Evolutionary conservation across 2,113 vertebrate species (phyloP), one percentile per base, ranked within the genome.

Genomic region (Taxidea taxus): DNA sequence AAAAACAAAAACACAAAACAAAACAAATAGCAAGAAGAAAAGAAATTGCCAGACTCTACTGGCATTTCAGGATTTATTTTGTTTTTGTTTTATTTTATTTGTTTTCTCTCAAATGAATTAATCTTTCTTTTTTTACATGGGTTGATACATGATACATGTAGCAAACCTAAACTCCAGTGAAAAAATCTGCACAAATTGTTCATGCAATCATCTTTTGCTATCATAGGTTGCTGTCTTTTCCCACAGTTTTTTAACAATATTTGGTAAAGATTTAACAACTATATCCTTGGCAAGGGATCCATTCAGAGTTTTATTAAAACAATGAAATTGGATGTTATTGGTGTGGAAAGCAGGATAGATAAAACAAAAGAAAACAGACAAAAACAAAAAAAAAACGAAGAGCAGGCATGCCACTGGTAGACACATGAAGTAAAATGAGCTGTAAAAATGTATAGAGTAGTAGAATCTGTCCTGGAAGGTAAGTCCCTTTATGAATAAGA

Each of bases 231-330:
- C 15, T 68, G 2, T 42, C 51, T 44, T 44, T 78, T 97, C 47
- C 42, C 11, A 54, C 3, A 90, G 13, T 42, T 62, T 96, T 80
- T 88, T 89, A 80, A 78, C 20, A 66, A 20, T 85, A 91, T 34
- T 87, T 51, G 39, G 51, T 84, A 88, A 91, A 93, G 37, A 93
- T 88, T 91, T 86, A 77, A 84, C 15, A 91, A 94, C 29, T 86
- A 27, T 64, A 66, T 89, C 23, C 47, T 95, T n/a, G 68, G 3
- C 83, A 93, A 96, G 11, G 21, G 27, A 90, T 58, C 9, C 6
- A 87, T 62, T 25, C 44, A 91, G 80, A 80, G 3, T 64, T 94
- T 77, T 34, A 70, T 92, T 18, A 2, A 39, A 47, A 56, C 49
- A n/a, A 49, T 54, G 21, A 85, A 93, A 91, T 29, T 54, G 18